Percentiles rank a stretch among this genome's conserved stretches.
Conservation (phyloP, 2,113 vertebrate species). For the Odocoileus hemionus region DNA sequence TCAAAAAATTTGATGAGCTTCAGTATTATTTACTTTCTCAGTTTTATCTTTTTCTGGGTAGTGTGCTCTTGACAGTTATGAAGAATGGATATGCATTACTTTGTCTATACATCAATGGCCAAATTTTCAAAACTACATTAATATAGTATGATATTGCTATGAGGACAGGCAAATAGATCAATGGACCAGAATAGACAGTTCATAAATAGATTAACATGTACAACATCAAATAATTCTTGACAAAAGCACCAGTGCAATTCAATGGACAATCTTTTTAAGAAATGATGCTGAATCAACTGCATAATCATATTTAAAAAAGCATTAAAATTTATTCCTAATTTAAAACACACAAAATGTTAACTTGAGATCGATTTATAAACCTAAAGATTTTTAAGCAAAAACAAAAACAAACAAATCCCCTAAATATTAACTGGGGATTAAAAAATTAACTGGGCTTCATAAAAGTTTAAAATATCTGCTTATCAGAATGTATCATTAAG, state of each 20-base stretch:
- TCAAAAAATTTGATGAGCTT: background rate
- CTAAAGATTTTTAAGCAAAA: background rate
- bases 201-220: background rate
- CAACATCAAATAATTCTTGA: background rate
- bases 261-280: background rate
- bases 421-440: background rate
- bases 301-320: background rate
- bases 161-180: background rate
- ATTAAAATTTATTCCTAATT: background rate
- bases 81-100: background rate
- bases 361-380: background rate
- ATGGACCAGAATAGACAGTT: background rate
- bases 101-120: background rate
- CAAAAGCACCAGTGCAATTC: background rate
- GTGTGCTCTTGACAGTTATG: background rate
- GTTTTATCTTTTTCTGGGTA: background rate
- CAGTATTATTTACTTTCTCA: background rate
- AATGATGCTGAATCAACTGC: background rate
- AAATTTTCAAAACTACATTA: background rate
- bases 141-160: background rate
- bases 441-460: background rate
- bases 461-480: background rate
- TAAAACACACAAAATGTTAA: background rate
- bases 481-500: background rate
- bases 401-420: background rate